A percentile compares a stretch with the other conserved stretches of the same genome.
phyloP scores from a whole-genome alignment of 2,888 invertebrate species.

The Papilio elwesi region DNA sequence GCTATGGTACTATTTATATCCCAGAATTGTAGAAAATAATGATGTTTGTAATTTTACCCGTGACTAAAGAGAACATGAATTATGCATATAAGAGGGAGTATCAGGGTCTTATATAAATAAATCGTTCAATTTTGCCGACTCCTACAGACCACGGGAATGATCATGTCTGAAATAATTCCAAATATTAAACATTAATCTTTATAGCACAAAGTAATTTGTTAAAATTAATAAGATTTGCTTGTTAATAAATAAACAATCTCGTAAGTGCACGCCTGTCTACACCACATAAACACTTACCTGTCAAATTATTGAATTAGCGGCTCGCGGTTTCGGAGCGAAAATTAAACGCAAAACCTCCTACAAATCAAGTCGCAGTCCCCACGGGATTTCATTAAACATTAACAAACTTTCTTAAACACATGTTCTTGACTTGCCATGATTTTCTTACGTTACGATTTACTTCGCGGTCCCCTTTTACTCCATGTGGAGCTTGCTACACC shows the following conservation, averaged over 20 bases:
- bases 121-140: too few relatives aligned
- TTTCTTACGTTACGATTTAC: conserved; percentile 51
- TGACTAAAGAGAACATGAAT: too few relatives aligned
- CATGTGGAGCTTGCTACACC: conserved; percentile 51
- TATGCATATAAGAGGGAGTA: too few relatives aligned
- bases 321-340: conserved; percentile 64
- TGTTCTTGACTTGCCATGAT: conserved; percentile 74
- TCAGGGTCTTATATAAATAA: too few relatives aligned
- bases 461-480: conserved; percentile 43
- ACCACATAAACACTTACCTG: conserved; percentile 53
- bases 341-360: conserved; percentile 68
- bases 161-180: too few relatives aligned
- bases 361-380: conserved; percentile 72
- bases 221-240: conserved; percentile 13
- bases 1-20: too few relatives aligned
- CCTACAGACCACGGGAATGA: too few relatives aligned
- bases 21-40: too few relatives aligned
- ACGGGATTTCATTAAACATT: conserved; percentile 76
- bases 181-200: too few relatives aligned
- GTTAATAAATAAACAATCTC: conserved; percentile 41
- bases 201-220: background rate
- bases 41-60: too few relatives aligned
- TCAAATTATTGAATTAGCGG: conserved; percentile 76
- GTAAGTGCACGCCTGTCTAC: conserved; percentile 45
- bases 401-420: conserved; percentile 80